These are phyloP conservation scores for Cebidichthys violaceus DNA, from an alignment of 2,113 vertebrate species.

Conservation along the genomic window DNA sequence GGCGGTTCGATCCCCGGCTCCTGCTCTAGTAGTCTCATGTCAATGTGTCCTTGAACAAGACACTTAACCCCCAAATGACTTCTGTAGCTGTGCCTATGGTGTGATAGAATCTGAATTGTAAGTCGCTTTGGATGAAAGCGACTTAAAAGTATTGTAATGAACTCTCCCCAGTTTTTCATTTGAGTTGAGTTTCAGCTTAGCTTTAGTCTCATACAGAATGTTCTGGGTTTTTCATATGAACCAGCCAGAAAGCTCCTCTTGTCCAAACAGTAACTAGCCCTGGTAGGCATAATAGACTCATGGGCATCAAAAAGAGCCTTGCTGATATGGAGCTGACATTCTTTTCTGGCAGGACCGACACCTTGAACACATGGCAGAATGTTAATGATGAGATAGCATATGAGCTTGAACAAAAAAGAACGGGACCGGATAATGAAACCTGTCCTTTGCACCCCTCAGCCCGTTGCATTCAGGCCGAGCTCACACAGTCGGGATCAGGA, in stretches of 20 bases:
- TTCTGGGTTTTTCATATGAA: conserved; percentile 7
- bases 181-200: conserved; percentile 32
- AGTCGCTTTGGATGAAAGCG: no score
- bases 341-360: conserved; percentile 25
- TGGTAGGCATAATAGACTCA: conserved; percentile 34
- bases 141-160: no score
- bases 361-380: conserved; percentile 5
- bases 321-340: conserved; percentile 32
- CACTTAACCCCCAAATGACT: no score
- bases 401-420: conserved; percentile 28
- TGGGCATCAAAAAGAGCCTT: conserved; percentile 20
- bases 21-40: no score
- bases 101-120: no score
- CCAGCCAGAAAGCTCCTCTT: conserved; percentile 12
- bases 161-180: neutral
- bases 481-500: conserved; percentile 34
- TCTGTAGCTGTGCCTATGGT: no score
- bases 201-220: neutral
- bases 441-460: conserved; percentile 2
- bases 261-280: conserved; percentile 37
- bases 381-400: neutral
- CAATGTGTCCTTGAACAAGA: no score
- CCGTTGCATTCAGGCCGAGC: conserved; percentile 6
- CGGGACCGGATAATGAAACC: conserved; percentile 16
- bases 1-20: no score